Evolutionary conservation across 2,797 vertebrate genomes (phyloP), one percentile per base, ranked within the genome.

Genomic region (Remorina albescens): DNA sequence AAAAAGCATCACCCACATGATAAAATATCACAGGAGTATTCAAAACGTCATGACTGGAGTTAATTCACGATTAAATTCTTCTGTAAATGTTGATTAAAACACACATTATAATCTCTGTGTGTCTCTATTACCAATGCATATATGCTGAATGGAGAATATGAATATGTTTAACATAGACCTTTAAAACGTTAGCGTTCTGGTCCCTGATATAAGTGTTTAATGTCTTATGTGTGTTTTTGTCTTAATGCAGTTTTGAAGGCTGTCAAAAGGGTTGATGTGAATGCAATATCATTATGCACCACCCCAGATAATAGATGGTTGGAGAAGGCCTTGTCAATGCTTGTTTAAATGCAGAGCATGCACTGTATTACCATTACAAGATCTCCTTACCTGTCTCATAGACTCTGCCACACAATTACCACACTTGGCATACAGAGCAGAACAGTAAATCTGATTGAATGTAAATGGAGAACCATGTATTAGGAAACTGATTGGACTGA

Each of bases 371-470:
- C 74, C 86, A 86, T 83, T 84, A 81, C 86, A 78, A 72, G 76
- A 85, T 89, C 83, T 84, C 85, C 78, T 83, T 87, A 88, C 82
- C 86, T 74, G 85, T 83, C 84, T 86, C 76, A 63, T 70, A 81
- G 81, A 67, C 74, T 62, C 71, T 58, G 41, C 73, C 82, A 70
- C 78, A 63, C 61, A 3, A 28, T 39, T 70, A 71, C 71, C 59
- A 50, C 70, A 76, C 74, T 81, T 70, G 74, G 74, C 77, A 86
- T 80, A 58, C 83, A 77, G 64, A 84, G 47, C 46, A 59, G 70
- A 62, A 44, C 62, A 55, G 55, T 59, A 71, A 81, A 85, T 77
- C 80, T 23, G 2, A 68, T 65, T 81, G 44, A 79, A 78, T 74
- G 65, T 68, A 71, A 78, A 71, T 71, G 42, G 37, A 65, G 49